phyloP scores from a whole-genome alignment of 1,140 invertebrate species.

The Heliconius hermathena region DNA sequence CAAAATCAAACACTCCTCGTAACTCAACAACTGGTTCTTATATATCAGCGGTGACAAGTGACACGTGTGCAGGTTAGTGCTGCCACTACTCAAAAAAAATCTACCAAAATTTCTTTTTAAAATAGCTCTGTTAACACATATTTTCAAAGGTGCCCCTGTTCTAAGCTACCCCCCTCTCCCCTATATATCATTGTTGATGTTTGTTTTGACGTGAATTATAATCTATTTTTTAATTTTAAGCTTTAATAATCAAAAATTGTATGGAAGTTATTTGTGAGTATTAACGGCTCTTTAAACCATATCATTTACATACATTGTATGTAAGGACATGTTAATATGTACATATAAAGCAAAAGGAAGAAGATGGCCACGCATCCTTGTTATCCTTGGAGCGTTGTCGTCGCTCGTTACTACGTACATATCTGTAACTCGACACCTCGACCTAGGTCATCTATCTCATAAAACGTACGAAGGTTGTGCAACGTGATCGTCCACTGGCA shows the following conservation, averaged over 20 bases:
- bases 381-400: slow-evolving; percentile 20
- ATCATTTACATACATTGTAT: neutral
- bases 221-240: too few relatives aligned
- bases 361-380: slow-evolving; percentile 19
- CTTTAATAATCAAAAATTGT: neutral
- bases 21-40: too few relatives aligned
- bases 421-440: slow-evolving; percentile 28
- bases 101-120: too few relatives aligned
- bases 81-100: too few relatives aligned
- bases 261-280: neutral
- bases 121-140: too few relatives aligned
- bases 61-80: too few relatives aligned
- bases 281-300: neutral
- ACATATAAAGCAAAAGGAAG: neutral
- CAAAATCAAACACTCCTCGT: too few relatives aligned
- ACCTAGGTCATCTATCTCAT: slow-evolving; percentile 37
- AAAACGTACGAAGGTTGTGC: slow-evolving; percentile 36
- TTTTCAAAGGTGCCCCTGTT: too few relatives aligned
- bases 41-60: too few relatives aligned
- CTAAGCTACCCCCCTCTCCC: too few relatives aligned
- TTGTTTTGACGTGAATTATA: too few relatives aligned
- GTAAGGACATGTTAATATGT: neutral
- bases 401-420: slow-evolving; percentile 24
- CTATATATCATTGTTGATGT: too few relatives aligned
- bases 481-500: slow-evolving; percentile 27